These are phyloP conservation scores for Zonitis immaculata DNA, from an alignment of 2,888 invertebrate genomes.

Conservation along the genomic window DNA sequence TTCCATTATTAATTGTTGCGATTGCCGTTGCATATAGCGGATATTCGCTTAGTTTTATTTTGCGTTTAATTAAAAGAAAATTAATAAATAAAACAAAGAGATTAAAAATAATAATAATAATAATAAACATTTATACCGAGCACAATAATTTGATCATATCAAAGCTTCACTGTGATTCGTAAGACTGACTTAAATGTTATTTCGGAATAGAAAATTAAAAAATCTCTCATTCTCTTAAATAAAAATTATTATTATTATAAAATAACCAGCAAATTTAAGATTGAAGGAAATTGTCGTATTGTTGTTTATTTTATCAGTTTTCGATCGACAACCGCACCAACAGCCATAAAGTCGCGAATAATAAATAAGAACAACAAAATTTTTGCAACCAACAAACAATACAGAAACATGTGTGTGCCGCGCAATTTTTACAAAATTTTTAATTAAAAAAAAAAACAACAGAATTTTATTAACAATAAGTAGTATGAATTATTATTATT, in stretches of 20 bases:
- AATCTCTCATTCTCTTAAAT: slow-evolving; percentile 28
- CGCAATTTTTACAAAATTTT: too few species aligned
- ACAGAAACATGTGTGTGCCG: slow-evolving; percentile 40
- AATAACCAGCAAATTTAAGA: not conserved
- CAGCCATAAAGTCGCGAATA: slow-evolving; percentile 41
- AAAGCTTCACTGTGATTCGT: slow-evolving; percentile 56
- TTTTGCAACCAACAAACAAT: not conserved
- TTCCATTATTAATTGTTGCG: slow-evolving; percentile 21
- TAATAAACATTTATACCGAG: slow-evolving; percentile 41
- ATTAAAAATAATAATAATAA: slow-evolving; percentile 11
- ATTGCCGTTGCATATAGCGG: not conserved
- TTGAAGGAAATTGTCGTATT: slow-evolving; percentile 4
- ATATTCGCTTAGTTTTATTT: not conserved
- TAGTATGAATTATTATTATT: too few species aligned
- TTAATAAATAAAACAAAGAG: not conserved
- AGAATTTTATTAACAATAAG: too few species aligned
- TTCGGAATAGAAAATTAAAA: slow-evolving; percentile 46
- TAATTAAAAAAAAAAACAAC: too few species aligned
- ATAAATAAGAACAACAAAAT: slow-evolving; percentile 12
- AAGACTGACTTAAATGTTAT: slow-evolving; percentile 54
- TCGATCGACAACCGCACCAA: slow-evolving; percentile 32
- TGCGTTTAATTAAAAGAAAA: not conserved
- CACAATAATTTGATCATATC: slow-evolving; percentile 55
- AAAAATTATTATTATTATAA: too few species aligned
- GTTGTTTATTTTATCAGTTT: slow-evolving; percentile 14